Evolutionary conservation across 2,113 vertebrate species (phyloP).

Genomic region (Oxyura jamaicensis): DNA sequence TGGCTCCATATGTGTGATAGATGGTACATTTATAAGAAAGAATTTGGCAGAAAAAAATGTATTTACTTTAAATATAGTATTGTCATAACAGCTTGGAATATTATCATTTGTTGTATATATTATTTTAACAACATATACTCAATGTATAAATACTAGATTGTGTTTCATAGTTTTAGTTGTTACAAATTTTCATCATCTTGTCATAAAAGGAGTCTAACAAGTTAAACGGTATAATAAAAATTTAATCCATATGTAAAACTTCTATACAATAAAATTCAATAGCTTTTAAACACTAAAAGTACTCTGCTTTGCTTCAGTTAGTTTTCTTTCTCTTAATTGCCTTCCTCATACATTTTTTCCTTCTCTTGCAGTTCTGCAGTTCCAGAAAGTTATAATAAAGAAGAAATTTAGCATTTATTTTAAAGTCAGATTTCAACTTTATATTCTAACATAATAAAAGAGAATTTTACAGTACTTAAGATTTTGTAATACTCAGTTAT

Average conservation of each 20-base stretch:
- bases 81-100: neutral
- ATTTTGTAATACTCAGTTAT: neutral
- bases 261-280: neutral
- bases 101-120: neutral
- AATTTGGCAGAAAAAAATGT: neutral
- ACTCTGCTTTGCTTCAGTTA: neutral
- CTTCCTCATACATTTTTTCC: neutral
- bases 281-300: neutral
- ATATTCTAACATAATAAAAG: neutral
- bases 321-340: neutral
- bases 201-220: neutral
- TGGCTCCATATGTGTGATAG: neutral
- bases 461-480: neutral
- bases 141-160: neutral
- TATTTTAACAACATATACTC: neutral
- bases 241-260: neutral
- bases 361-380: neutral
- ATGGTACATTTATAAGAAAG: neutral
- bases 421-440: constrained; percentile 18
- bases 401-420: neutral
- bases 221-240: neutral
- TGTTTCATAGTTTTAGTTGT: neutral
- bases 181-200: neutral
- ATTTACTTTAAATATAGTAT: neutral
- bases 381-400: neutral